Base-by-base conservation (phyloP, 2,113 vertebrate genomes). In the Odocoileus virginianus region DNA sequence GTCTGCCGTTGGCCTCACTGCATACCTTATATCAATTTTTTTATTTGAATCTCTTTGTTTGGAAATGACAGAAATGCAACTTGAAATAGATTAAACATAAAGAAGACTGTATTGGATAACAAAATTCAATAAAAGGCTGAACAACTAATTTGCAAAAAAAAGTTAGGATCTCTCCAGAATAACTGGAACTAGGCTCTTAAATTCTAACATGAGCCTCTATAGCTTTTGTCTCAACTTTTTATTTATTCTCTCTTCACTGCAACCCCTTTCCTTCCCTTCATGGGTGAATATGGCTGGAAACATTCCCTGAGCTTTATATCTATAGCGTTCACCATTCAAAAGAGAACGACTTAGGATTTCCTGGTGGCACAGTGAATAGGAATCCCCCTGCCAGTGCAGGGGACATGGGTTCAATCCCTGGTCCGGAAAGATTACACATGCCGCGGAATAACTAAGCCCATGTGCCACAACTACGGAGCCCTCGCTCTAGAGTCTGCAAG, bases 61-160 rank as follows among this genome's bases (percentile, higher is more conserved):
- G 40, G 52, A 98, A 97, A 47, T 92, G 85, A 88, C 91, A 96
- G 91, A 98, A 96, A 97, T 92, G 64, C 74, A 97, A 82, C 85
- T 81, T 87, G 91, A 98, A 94, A 82, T 89, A 92, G 64, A 90
- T 76, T 85, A 97, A 95, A 90, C 84, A 58, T 71, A 90, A 85
- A 95, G 67, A 96, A 95, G 74, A 95, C 88, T 83, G 10, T 94
- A 47, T 55, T 89, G 27, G 71, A 52, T 89, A 92, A 92, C 87
- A 91, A 97, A 89, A 97, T 89, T 40, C 71, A 96, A n/a, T 89
- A 71, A 95, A 83, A 30, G 28, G 47, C 45, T 92, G 27, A 97
- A 96, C 78, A 92, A 71, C 33, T 83, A 88, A 96, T 96, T 91
- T 95, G 61, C 87, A 94, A 94, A 90, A 84, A 43, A 9, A 74